A percentile compares a stretch with the other conserved stretches of the same genome.
These are phyloP conservation scores for Luperina nickerlii DNA, from an alignment of 2,888 invertebrate species.

Conservation along the genomic window DNA sequence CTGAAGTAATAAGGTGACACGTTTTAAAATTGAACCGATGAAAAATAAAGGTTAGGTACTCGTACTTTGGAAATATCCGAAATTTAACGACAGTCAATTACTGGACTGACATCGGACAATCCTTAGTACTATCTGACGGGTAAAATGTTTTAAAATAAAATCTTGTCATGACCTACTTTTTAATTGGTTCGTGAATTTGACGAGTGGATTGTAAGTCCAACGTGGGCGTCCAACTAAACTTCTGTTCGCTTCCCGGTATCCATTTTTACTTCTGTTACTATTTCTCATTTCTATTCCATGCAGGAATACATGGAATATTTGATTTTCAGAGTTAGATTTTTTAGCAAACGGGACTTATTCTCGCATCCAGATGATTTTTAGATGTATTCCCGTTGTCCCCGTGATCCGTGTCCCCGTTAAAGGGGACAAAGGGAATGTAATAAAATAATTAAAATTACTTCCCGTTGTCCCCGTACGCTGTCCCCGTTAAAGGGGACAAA, in stretches of 20 bases:
- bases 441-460: no score
- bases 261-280: neutral
- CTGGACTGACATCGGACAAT: neutral
- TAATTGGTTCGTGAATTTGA: slow-evolving; percentile 34
- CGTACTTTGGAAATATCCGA: neutral
- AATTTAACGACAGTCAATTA: slow-evolving; percentile 12
- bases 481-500: no score
- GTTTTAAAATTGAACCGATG: neutral
- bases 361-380: neutral
- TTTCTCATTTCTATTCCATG: neutral
- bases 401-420: no score
- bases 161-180: slow-evolving; percentile 25
- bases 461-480: no score
- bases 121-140: neutral
- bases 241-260: neutral
- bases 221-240: neutral
- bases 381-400: no score
- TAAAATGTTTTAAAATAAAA: slow-evolving; percentile 30
- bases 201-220: neutral
- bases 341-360: neutral
- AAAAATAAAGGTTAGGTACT: neutral
- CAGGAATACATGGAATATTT: neutral
- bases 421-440: no score
- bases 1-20: neutral
- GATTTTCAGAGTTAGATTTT: neutral